Base-by-base conservation (phyloP, 1,140 invertebrate species). In the Hyles euphorbiae region DNA sequence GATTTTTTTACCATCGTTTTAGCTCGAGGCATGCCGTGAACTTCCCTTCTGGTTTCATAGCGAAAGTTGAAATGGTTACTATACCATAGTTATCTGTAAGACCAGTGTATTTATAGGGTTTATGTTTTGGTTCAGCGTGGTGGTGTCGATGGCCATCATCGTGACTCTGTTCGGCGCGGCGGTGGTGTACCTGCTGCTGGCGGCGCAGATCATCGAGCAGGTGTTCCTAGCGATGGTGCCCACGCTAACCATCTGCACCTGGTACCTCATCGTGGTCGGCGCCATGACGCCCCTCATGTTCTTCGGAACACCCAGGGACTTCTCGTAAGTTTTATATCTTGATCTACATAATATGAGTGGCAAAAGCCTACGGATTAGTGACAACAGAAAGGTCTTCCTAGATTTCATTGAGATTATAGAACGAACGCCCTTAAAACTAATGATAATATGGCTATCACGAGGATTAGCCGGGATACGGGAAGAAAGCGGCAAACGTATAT, bases 261-360 rank as follows among this genome's bases (percentile, higher is more conserved):
- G 93, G 89, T 91, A 94, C 62, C 72, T 94, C 2, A 87, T 95
- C 1, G 91, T 95, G 9, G 92, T 91, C 0, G 78, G 87, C 1
- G 69, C 90, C 0, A 84, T 95, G 52, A 91, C 91, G 5, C 93
- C 94, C 0, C 72, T 93, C 0, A 91, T 93, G 65, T 93, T 94
- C 88, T 89, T 94, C 1, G 94, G 93, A 40, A 92, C 93, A 4
- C 94, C 95, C 2, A 93, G 93, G 72, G 93, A 95, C 67, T 94
- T 94, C 76, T 91, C 92, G 94, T 94, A 86, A 89, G 87, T 81
- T 7, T 54, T 55, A 11, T 11, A n/a, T 48, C 9, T 11, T 47
- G 12, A 10, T 10, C 1, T 5, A 5, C 4, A 45, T 45, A 7
- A 45, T 45, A n/a, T 8, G 1, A 45, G 43, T 45, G 6, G 22